A percentile compares a stretch with the other conserved stretches of the same genome.
phyloP scores from a whole-genome alignment of 2,888 invertebrate genomes.

The Microctonus hyperodae region DNA sequence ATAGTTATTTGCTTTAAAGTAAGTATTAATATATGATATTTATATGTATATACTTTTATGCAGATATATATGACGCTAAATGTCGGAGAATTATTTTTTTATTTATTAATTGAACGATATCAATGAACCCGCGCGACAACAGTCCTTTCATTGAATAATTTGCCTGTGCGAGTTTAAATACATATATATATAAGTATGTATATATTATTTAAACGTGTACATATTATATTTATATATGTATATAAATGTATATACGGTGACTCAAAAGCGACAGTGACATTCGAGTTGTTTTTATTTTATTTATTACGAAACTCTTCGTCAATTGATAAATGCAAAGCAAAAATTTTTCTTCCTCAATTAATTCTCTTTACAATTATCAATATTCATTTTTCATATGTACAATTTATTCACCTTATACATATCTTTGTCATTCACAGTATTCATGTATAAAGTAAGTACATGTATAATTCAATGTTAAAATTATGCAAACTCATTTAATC shows the following conservation, averaged over 20 bases:
- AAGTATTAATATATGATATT: no score
- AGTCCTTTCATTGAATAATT: conserved; percentile 61
- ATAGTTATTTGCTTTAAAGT: no score
- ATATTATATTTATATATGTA: background rate
- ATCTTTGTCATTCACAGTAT: no score
- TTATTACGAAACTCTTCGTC: background rate
- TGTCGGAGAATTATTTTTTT: conserved; percentile 54
- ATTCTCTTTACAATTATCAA: conserved; percentile 6
- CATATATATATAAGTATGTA: background rate
- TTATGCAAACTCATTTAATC: conserved; percentile 28
- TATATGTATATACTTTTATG: no score
- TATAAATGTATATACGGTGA: background rate
- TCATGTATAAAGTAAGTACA: no score
- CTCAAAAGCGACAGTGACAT: background rate
- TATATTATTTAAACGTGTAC: background rate
- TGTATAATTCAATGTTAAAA: conserved; percentile 9
- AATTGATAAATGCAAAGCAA: conserved; percentile 4
- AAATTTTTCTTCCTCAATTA: conserved; percentile 1
- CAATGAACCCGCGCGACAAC: conserved; percentile 60
- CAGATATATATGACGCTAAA: no score
- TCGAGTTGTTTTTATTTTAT: background rate
- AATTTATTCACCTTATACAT: background rate
- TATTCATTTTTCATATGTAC: background rate
- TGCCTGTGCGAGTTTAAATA: conserved; percentile 24
- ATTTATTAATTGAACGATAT: conserved; percentile 61